Evolutionary conservation across 1,140 invertebrate species (phyloP), one percentile per base, ranked within the genome.

Genomic region (Drosophila punjabiensis): DNA sequence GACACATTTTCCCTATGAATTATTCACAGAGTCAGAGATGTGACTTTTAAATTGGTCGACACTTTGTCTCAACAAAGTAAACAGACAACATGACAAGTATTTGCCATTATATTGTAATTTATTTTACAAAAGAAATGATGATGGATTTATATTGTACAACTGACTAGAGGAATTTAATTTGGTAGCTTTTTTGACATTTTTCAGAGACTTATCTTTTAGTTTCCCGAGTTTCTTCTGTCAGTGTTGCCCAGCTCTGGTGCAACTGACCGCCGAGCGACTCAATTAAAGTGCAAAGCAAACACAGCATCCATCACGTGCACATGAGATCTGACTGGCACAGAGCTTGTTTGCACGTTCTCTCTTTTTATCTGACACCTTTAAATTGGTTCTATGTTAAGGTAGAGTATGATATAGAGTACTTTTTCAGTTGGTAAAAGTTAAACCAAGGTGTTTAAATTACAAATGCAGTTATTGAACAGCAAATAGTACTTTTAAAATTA

Each of bases 221-320:
- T 20, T 14, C 5, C 9, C 9, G 7, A 9, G 5, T 37, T 30
- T 13, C 11, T 30, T 32, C 30, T 59, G 37, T 4, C 28, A 76
- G 56, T 60, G 66, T 33, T 20, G 20, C n/a, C 14, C 35, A 50
- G 11, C 47, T 35, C 55, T 52, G 24, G 24, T 55, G 52, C 35
- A 18, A 1, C 32, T 66, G 61, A 76, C 60, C 53, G 63, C 24
- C 48, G 41, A 37, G 37, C 33, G 32, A 79, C 32, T 79, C 66
- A 71, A 79, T 79, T 70, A 59, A 79, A 71, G 52, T 64, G 58
- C 65, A 58, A 18, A 32, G 58, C 45, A 79, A 79, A 79, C 66
- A 59, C 39, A 24, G 65, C 50, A 45, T 56, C 75, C 45, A 53
- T 70, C 65, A 79, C 65, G 65, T 62, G 37, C 58, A 63, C 64